Evolutionary conservation across 2,797 vertebrate species (phyloP).

Genomic region (Sparidentex hasta): DNA sequence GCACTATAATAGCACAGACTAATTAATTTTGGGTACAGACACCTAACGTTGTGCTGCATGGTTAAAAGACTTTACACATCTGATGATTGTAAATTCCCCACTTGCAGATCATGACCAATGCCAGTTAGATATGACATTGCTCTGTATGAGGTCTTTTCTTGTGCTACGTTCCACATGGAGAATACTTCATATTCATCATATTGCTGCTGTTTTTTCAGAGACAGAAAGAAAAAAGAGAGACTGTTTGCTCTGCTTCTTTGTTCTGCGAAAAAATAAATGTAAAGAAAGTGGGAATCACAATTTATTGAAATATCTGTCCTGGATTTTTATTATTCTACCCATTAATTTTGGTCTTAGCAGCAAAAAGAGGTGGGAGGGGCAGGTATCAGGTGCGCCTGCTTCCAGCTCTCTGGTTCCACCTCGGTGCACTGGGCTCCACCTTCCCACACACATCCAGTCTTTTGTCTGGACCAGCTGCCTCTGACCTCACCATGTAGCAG

Average conservation of each 20-base stretch:
- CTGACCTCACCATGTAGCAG: constrained; percentile 38
- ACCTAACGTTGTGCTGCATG: not conserved
- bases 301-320: constrained; percentile 16
- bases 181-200: not conserved
- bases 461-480: constrained; percentile 71
- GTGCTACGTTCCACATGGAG: not conserved
- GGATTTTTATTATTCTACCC: not conserved
- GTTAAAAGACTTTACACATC: constrained; percentile 7
- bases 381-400: constrained; percentile 68
- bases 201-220: not conserved
- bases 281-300: not conserved
- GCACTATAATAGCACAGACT: not conserved
- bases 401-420: constrained; percentile 56
- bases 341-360: constrained; percentile 43
- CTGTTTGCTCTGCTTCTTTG: too few species aligned
- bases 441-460: constrained; percentile 45
- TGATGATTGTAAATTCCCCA: not conserved
- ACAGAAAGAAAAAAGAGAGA: not conserved
- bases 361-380: constrained; percentile 22
- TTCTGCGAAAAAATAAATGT: not conserved
- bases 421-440: constrained; percentile 55
- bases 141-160: not conserved
- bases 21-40: not conserved
- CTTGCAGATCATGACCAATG: not conserved
- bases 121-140: not conserved